These are phyloP conservation scores for Tenebrosternarchus preto DNA, from an alignment of 2,113 vertebrate genomes.

Conservation along the genomic window DNA sequence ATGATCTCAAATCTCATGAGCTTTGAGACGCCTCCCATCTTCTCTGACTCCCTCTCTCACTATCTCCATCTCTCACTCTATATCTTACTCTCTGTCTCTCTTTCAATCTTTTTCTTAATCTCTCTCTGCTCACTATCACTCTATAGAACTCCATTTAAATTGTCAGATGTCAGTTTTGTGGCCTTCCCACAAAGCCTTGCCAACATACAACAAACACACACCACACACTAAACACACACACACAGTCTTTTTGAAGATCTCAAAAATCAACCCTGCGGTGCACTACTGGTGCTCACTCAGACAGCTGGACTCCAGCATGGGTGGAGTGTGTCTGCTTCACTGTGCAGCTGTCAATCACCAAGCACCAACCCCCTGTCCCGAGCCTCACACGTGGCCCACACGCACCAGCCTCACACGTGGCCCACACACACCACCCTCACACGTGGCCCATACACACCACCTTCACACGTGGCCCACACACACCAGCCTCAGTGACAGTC, in stretches of 20 bases:
- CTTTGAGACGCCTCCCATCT: too few relatives aligned
- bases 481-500: slow-evolving; percentile 14
- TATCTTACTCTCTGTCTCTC: slow-evolving; percentile 12
- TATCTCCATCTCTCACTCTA: slow-evolving; percentile 26
- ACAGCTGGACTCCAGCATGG: slow-evolving; percentile 35
- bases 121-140: slow-evolving; percentile 17
- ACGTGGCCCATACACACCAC: background rate
- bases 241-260: slow-evolving; percentile 45
- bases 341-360: slow-evolving; percentile 42
- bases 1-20: too few relatives aligned
- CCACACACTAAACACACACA: slow-evolving; percentile 9
- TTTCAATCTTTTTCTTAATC: slow-evolving; percentile 53
- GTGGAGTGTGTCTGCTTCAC: slow-evolving; percentile 35
- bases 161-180: slow-evolving; percentile 34
- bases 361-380: slow-evolving; percentile 11
- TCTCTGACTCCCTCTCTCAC: background rate
- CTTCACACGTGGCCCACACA: background rate
- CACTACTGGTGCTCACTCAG: slow-evolving; percentile 43
- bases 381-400: background rate
- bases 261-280: slow-evolving; percentile 40
- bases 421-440: slow-evolving; percentile 1
- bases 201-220: slow-evolving; percentile 24
- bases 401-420: background rate
- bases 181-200: slow-evolving; percentile 19
- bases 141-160: slow-evolving; percentile 21